These are phyloP conservation scores for Catamblyrhynchus diadema DNA, from an alignment of 2,797 vertebrate species.

Conservation along the genomic window DNA sequence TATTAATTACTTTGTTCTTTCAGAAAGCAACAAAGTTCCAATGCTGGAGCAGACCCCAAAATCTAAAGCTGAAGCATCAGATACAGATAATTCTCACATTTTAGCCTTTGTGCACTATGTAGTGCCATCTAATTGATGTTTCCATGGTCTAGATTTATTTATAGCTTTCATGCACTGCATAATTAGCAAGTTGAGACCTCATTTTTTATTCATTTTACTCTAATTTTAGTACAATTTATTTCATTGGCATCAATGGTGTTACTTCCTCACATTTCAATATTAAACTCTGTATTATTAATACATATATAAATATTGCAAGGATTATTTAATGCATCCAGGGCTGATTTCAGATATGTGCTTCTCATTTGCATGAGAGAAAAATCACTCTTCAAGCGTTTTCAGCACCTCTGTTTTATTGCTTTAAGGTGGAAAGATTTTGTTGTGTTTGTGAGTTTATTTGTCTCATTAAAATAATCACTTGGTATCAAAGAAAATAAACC, in stretches of 20 bases:
- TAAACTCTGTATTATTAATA: background rate
- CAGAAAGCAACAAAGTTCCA: background rate
- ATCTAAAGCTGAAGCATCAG: background rate
- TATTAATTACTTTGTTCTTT: background rate
- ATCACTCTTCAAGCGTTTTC: background rate
- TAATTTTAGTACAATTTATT: slow-evolving; percentile 5
- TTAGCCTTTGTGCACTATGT: background rate
- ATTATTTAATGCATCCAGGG: background rate
- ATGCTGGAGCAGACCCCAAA: background rate
- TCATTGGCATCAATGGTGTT: background rate
- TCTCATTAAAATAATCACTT: background rate
- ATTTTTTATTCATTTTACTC: background rate
- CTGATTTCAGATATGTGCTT: background rate
- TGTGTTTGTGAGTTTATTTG: background rate
- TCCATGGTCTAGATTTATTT: background rate
- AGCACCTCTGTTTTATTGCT: background rate
- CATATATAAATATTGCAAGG: slow-evolving; percentile 3
- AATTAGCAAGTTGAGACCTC: background rate
- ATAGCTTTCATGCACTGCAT: background rate
- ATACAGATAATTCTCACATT: background rate
- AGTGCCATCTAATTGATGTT: background rate
- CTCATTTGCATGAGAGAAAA: background rate
- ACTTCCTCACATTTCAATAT: background rate
- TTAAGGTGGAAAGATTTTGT: background rate
- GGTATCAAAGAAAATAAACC: background rate